phyloP scores from a whole-genome alignment of 2,888 invertebrate species.

The Sericinus montela region DNA sequence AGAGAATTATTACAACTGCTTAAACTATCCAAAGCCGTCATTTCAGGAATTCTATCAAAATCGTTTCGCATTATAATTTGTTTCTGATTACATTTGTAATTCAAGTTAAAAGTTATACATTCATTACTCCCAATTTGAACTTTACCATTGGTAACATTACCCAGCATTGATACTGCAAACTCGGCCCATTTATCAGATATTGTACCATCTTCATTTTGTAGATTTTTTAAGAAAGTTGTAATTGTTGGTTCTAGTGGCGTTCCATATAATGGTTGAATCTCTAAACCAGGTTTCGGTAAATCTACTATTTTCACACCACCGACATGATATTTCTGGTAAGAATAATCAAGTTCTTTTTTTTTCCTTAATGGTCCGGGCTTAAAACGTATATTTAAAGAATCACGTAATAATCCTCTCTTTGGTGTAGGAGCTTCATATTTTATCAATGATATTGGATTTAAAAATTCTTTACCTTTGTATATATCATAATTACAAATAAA shows the following conservation, averaged over 20 bases:
- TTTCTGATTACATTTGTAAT: conserved; percentile 78
- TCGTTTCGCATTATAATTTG: conserved; percentile 72
- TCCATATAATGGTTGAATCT: conserved; percentile 67
- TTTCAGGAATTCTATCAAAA: conserved; percentile 18
- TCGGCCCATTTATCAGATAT: conserved; percentile 74
- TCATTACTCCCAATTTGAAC: conserved; percentile 37
- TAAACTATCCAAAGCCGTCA: conserved; percentile 1
- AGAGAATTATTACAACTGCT: background rate
- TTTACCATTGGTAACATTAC: conserved; percentile 32
- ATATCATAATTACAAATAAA: conserved; percentile 50
- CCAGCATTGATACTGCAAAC: conserved; percentile 76
- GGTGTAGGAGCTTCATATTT: conserved; percentile 27
- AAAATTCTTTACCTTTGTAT: conserved; percentile 27
- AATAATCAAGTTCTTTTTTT: conserved; percentile 64
- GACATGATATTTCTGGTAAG: conserved; percentile 58
- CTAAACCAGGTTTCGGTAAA: conserved; percentile 72
- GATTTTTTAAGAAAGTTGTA: conserved; percentile 55
- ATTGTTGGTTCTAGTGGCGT: conserved; percentile 63
- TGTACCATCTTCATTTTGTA: conserved; percentile 49
- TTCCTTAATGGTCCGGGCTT: conserved; percentile 78
- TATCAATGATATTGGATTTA: conserved; percentile 22
- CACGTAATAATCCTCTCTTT: conserved; percentile 45
- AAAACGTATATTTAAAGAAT: conserved; percentile 62
- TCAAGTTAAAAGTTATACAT: conserved; percentile 76
- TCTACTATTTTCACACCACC: conserved; percentile 64